phyloP scores from a whole-genome alignment of 2,113 vertebrate genomes.

The Pycnonotus jocosus region DNA sequence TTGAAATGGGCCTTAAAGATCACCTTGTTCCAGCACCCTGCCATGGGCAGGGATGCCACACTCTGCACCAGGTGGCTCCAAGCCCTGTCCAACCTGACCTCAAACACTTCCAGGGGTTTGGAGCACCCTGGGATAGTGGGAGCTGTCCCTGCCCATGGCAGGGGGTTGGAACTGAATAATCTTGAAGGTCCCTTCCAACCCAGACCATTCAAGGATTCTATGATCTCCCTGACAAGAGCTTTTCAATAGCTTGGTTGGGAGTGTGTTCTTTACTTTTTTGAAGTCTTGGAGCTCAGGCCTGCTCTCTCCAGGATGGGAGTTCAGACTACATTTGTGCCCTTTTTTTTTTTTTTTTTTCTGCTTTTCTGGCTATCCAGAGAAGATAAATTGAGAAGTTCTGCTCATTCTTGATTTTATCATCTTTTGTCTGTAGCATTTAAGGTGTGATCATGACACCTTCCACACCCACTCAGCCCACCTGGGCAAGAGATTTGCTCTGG shows the following conservation, averaged over 20 bases:
- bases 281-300: neutral
- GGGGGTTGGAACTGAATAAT: no score
- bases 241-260: neutral
- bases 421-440: neutral
- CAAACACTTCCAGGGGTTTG: neutral
- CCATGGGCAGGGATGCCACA: neutral
- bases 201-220: neutral
- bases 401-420: neutral
- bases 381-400: neutral
- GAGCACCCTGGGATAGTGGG: neutral
- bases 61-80: neutral
- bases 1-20: neutral
- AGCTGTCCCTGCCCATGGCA: neutral
- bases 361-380: neutral
- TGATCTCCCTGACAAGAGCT: neutral
- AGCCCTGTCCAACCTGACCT: neutral
- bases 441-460: neutral
- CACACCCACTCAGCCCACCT: neutral
- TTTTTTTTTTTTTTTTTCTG: neutral
- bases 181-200: neutral
- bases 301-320: neutral
- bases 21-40: neutral
- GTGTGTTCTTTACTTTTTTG: neutral
- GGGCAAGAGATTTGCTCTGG: conserved; percentile 14
- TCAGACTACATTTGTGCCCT: neutral